A percentile compares a stretch with the other conserved stretches of the same genome.
phyloP scores from a whole-genome alignment of 2,888 invertebrate species.

The Drosophila differens region DNA sequence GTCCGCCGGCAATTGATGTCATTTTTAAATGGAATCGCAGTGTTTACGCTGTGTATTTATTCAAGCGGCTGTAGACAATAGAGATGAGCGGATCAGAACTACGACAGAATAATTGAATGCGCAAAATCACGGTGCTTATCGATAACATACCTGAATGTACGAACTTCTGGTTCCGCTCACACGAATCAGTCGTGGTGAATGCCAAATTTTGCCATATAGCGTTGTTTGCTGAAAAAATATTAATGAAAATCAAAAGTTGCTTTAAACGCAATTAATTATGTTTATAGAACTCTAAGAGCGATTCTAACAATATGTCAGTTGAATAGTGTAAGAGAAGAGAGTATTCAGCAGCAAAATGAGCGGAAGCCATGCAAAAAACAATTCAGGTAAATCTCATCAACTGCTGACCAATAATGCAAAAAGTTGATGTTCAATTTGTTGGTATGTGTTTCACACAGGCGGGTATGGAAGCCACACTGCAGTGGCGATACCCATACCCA shows the following conservation, averaged over 20 bases:
- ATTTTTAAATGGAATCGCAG: slow-evolving; percentile 40
- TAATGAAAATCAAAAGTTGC: neutral
- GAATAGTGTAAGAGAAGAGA: neutral
- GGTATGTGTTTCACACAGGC: slow-evolving; percentile 2
- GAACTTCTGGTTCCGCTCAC: slow-evolving; percentile 7
- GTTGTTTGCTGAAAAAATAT: slow-evolving; percentile 8
- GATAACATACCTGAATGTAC: neutral
- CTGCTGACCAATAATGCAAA: too few relatives aligned
- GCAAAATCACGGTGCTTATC: neutral
- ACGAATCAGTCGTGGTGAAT: neutral
- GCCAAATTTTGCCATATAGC: slow-evolving; percentile 5
- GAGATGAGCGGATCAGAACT: slow-evolving; percentile 9
- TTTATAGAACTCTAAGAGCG: neutral
- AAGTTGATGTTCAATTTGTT: neutral
- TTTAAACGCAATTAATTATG: neutral
- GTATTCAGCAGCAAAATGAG: slow-evolving; percentile 44
- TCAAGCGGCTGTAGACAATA: slow-evolving; percentile 22
- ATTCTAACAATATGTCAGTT: neutral
- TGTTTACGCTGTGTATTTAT: neutral
- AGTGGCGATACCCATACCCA: slow-evolving; percentile 46
- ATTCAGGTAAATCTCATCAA: slow-evolving; percentile 31
- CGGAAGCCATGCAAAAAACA: slow-evolving; percentile 34
- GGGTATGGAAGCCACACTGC: slow-evolving; percentile 36
- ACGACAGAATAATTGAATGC: neutral
- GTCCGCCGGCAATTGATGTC: slow-evolving; percentile 87